These are phyloP conservation scores for Thalassaphorura encarpata DNA, from an alignment of 1,140 invertebrate genomes.

Conservation along the genomic window DNA sequence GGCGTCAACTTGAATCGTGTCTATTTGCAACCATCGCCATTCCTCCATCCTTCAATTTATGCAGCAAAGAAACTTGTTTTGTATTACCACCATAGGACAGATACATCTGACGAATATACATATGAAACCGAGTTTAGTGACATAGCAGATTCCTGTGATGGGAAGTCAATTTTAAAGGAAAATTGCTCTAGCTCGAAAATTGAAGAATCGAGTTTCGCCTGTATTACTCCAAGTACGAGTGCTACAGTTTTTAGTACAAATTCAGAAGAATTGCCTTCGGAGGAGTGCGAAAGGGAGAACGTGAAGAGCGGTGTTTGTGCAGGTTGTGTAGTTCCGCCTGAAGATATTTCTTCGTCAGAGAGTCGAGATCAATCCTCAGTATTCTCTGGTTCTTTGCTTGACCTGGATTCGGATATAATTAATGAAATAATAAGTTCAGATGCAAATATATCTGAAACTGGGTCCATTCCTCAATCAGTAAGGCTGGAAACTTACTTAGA, in stretches of 20 bases:
- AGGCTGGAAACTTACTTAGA: not conserved
- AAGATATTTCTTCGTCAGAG: too few relatives aligned
- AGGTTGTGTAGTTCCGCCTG: conserved; percentile 16
- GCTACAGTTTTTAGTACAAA: too few relatives aligned
- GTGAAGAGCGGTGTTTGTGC: conserved; percentile 24
- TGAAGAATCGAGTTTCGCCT: too few relatives aligned
- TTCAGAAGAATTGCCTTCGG: not conserved
- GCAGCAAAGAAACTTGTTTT: conserved; percentile 66
- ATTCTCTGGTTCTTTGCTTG: too few relatives aligned
- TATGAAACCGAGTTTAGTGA: conserved; percentile 3
- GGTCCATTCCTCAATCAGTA: too few relatives aligned
- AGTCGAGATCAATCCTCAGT: too few relatives aligned
- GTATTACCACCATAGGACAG: conserved; percentile 41
- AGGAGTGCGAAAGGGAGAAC: not conserved
- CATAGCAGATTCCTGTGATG: not conserved
- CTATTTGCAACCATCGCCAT: conserved; percentile 62
- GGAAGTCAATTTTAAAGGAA: not conserved
- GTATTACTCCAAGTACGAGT: too few relatives aligned
- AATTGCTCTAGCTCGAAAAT: too few relatives aligned
- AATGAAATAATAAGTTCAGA: too few relatives aligned
- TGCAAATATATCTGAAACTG: too few relatives aligned
- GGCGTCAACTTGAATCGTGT: conserved; percentile 84
- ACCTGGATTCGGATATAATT: too few relatives aligned
- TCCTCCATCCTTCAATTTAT: conserved; percentile 70
- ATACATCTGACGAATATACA: conserved; percentile 21